A percentile compares a stretch with the other conserved stretches of the same genome.
Conservation (phyloP, 2,888 invertebrate species). For the Ichneumoninae sp. region DNA sequence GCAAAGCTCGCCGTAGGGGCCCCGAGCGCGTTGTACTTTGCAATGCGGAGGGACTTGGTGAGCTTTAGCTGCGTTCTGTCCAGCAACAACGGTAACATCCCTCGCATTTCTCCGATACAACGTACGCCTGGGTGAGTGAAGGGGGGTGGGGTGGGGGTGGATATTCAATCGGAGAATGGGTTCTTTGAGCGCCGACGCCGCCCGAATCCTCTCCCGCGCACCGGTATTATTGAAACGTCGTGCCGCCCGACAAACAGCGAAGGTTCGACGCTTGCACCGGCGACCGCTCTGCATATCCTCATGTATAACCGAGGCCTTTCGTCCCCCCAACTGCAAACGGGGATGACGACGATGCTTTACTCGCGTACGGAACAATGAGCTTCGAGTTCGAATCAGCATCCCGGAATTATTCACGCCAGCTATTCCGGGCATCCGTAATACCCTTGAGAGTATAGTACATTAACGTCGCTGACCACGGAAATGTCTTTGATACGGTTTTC, state of each 20-base stretch:
- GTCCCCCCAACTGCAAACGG: conserved; percentile 7
- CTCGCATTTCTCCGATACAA: conserved; percentile 44
- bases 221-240: conserved; percentile 26
- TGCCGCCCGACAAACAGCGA: conserved; percentile 42
- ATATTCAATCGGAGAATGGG: conserved; percentile 62
- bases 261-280: conserved; percentile 20
- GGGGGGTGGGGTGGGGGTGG: not conserved
- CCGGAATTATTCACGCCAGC: conserved; percentile 47
- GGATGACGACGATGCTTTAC: conserved; percentile 48
- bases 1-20: conserved; percentile 48
- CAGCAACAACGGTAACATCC: conserved; percentile 4
- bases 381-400: conserved; percentile 54
- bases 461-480: conserved; percentile 20
- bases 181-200: conserved; percentile 59
- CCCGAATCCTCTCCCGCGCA: conserved; percentile 24
- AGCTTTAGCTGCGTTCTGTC: conserved; percentile 34
- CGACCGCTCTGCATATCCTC: conserved; percentile 11
- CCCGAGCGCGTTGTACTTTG: not conserved
- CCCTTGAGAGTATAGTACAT: conserved; percentile 48
- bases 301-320: not conserved
- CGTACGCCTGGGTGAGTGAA: conserved; percentile 16
- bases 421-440: conserved; percentile 57
- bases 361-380: conserved; percentile 44
- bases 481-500: conserved; percentile 51
- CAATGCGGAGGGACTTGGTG: conserved; percentile 14